A percentile compares a stretch with the other conserved stretches of the same genome.
These are phyloP conservation scores for Isurus oxyrinchus DNA, from an alignment of 2,113 vertebrate genomes.

Conservation along the genomic window DNA sequence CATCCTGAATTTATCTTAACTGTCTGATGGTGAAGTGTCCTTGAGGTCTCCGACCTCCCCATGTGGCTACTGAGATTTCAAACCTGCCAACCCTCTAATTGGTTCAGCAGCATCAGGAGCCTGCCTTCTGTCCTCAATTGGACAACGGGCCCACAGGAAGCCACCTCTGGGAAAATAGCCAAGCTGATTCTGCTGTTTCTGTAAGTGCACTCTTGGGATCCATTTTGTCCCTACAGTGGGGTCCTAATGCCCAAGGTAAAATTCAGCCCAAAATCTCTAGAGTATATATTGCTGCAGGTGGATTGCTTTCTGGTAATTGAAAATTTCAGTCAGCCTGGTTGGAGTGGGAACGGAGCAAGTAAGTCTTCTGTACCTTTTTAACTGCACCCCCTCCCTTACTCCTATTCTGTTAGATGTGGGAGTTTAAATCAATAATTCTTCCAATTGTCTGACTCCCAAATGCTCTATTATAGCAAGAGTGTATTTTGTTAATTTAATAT, in stretches of 20 bases:
- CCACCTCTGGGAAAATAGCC: no score
- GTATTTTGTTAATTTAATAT: not conserved
- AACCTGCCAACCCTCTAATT: not conserved
- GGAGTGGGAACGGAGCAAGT: not conserved
- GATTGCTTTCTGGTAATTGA: not conserved
- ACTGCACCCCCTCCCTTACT: no score
- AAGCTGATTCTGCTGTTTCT: no score
- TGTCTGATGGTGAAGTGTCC: not conserved
- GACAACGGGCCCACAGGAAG: not conserved
- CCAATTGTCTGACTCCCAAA: constrained; percentile 4
- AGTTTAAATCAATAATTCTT: not conserved
- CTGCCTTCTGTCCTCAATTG: not conserved
- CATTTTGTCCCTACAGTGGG: no score
- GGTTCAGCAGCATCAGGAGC: not conserved
- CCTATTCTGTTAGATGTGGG: not conserved
- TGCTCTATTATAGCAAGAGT: not conserved
- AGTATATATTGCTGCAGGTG: not conserved
- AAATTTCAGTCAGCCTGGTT: not conserved
- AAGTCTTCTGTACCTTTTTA: not conserved
- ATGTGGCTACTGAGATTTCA: not conserved
- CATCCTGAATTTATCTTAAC: not conserved
- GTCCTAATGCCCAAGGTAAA: not conserved
- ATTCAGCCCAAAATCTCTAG: not conserved
- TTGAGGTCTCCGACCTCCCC: not conserved
- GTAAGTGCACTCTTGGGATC: no score